These are phyloP conservation scores for Meiosimyza platycephala DNA, from an alignment of 2,888 invertebrate species.

Conservation along the genomic window DNA sequence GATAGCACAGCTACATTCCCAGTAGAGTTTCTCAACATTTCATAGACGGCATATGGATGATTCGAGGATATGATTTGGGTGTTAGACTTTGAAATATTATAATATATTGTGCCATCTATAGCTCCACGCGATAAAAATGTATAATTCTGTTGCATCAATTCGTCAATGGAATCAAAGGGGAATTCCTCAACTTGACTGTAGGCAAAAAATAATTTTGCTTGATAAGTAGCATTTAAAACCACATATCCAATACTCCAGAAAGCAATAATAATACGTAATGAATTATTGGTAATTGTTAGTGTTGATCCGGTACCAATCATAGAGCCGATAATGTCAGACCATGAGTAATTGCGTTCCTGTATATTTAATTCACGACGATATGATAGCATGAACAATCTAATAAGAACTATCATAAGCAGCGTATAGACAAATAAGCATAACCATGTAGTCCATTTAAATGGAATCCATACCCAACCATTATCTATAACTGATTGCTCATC, in stretches of 20 bases:
- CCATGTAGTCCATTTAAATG: slow-evolving; percentile 33
- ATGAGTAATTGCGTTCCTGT: slow-evolving; percentile 14
- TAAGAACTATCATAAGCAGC: not conserved
- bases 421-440: slow-evolving; percentile 20
- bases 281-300: slow-evolving; percentile 6
- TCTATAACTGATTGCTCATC: not conserved
- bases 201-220: slow-evolving; percentile 31
- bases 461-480: slow-evolving; percentile 30
- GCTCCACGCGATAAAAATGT: slow-evolving; percentile 5
- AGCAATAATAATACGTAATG: slow-evolving; percentile 20
- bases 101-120: not conserved
- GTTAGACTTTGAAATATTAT: not conserved
- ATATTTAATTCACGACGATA: not conserved
- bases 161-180: slow-evolving; percentile 1
- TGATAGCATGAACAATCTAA: not conserved
- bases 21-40: slow-evolving; percentile 15
- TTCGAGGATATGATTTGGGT: not conserved
- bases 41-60: slow-evolving; percentile 1
- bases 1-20: slow-evolving; percentile 23
- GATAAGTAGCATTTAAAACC: slow-evolving; percentile 30
- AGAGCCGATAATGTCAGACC: slow-evolving; percentile 30
- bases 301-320: slow-evolving; percentile 11
- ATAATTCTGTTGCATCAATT: slow-evolving; percentile 23
- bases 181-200: slow-evolving; percentile 10
- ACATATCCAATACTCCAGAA: slow-evolving; percentile 30